Evolutionary conservation across 2,888 invertebrate species (phyloP), one percentile per base, ranked within the genome.

Genomic region (Rosalia funebris): DNA sequence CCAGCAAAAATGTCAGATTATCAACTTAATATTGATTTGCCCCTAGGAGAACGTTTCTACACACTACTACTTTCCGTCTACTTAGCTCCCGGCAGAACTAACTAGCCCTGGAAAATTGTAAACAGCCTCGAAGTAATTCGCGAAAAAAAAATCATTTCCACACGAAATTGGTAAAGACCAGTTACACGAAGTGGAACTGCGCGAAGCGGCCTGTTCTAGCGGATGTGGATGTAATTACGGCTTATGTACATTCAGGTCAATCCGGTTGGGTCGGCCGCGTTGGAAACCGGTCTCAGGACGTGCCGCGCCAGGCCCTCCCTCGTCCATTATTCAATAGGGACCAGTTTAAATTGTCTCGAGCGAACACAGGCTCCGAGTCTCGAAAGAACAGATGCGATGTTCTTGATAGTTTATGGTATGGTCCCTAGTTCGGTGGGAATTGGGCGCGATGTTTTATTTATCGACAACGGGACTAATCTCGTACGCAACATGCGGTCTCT

Each of bases 181-280:
- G 41, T 41, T 41, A 41, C 17, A 15, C 15, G 41, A 41, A 41
- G 16, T 41, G 41, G 41, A 41, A 41, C 10, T 41, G 15, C 17
- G n/a, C 25, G 19, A 15, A 16, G 48, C 32, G 11, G 37, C 58
- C 57, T 60, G 14, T 50, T 57, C 63, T 63, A 63, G 60, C 60
- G 63, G 63, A 63, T 63, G 60, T 55, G 57, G 57, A 60, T 55
- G 63, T 60, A 63, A 63, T 63, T 63, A 63, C 47, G 46, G 57
- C 57, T 48, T 54, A 60, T 52, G 57, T 36, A 47, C 50, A 63
- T 58, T 57, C 63, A 54, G 63, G 63, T 60, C 63, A 58, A 58
- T 58, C 58, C 60, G 46, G 52, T 37, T 34, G 14, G 42, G 41
- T 15, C 41, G 41, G 25, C 2, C 44, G n/a, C 20, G 44, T 12